A percentile compares a stretch with the other conserved stretches of the same genome.
Conservation (phyloP, 2,113 vertebrate genomes). For the Neogobius melanostomus region DNA sequence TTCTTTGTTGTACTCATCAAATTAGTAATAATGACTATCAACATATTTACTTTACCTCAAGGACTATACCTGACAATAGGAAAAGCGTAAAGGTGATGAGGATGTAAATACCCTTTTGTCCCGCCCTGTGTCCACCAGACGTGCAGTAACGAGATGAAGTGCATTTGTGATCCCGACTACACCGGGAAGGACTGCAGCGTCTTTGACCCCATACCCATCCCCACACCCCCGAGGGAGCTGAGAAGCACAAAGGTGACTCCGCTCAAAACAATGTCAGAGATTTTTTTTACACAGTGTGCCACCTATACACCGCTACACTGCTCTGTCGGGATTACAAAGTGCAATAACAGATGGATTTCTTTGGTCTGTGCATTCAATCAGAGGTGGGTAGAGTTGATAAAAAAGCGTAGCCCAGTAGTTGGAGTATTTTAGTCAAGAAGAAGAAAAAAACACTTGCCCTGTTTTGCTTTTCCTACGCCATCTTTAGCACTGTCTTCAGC, state of each 20-base stretch:
- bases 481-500: no score
- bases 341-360: neutral
- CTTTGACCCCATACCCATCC: constrained; percentile 86
- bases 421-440: no score
- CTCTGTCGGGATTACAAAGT: neutral
- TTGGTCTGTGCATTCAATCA: neutral
- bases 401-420: no score
- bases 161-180: constrained; percentile 92
- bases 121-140: constrained; percentile 77
- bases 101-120: neutral
- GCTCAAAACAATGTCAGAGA: neutral
- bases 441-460: neutral
- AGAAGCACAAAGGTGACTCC: constrained; percentile 85
- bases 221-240: constrained; percentile 81
- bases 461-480: neutral
- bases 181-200: constrained; percentile 97
- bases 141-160: constrained; percentile 94
- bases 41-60: no score
- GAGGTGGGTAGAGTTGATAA: neutral
- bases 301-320: neutral
- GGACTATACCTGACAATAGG: neutral
- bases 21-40: no score
- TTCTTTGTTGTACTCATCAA: no score
- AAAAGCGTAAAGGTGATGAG: no score
- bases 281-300: neutral